Conservation (phyloP, 2,113 vertebrate genomes). For the Pteropus alecto region DNA sequence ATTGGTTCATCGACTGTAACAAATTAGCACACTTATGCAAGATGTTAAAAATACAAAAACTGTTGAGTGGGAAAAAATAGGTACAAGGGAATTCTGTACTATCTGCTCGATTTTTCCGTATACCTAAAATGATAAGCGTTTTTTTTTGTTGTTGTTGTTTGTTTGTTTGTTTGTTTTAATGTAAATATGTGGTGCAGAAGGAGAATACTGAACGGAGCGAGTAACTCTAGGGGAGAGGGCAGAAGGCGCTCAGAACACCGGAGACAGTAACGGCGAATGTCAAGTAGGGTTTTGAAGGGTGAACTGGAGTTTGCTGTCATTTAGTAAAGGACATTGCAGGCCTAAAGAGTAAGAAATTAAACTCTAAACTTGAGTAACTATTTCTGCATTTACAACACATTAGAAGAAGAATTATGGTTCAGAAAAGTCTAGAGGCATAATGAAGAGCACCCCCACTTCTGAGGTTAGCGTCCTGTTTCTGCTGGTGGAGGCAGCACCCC, state of each 20-base stretch:
- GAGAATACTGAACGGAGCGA: not conserved
- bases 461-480: not conserved
- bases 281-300: not conserved
- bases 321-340: not conserved
- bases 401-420: not conserved
- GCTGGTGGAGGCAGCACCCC: not conserved
- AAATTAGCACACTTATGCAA: too few species aligned
- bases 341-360: not conserved
- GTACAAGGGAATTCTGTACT: not conserved
- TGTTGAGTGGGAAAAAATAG: too few species aligned
- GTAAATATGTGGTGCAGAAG: not conserved
- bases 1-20: too few species aligned
- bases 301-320: not conserved
- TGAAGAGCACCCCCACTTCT: not conserved
- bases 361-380: not conserved
- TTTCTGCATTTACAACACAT: not conserved
- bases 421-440: not conserved
- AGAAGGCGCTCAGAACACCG: not conserved
- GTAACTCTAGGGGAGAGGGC: not conserved
- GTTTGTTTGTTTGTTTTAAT: not conserved
- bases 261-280: not conserved
- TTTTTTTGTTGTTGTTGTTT: too few species aligned
- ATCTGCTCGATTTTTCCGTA: not conserved
- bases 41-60: too few species aligned
- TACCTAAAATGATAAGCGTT: not conserved